A percentile compares a stretch with the other conserved stretches of the same genome.
These are phyloP conservation scores for Buceros bicornis DNA, from an alignment of 2,797 vertebrate genomes.

Conservation along the genomic window DNA sequence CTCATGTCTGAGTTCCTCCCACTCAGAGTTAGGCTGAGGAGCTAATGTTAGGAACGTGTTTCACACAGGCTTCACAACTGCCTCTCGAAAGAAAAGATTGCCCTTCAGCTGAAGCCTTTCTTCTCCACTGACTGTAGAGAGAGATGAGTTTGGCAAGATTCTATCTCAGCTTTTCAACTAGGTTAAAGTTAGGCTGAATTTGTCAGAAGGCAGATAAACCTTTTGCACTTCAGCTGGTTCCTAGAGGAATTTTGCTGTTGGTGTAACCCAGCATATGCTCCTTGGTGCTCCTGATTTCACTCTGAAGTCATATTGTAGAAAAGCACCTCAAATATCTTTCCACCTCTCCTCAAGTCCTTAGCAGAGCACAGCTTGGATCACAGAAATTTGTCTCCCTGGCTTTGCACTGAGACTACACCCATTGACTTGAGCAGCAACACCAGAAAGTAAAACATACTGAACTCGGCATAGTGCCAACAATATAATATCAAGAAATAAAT, in stretches of 20 bases:
- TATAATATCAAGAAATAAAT: neutral
- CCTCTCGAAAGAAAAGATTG: neutral
- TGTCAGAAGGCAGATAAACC: neutral
- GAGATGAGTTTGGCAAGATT: neutral
- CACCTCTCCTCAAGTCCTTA: neutral
- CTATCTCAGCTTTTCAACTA: neutral
- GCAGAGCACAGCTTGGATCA: neutral
- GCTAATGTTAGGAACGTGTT: accelerated
- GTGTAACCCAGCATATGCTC: neutral
- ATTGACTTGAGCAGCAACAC: neutral
- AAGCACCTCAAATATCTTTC: neutral
- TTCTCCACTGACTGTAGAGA: neutral
- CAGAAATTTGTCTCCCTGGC: neutral
- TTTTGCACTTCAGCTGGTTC: neutral
- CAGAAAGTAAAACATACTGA: neutral
- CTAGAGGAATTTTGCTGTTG: neutral
- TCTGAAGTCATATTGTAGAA: neutral
- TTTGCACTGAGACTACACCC: neutral
- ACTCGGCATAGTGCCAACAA: neutral
- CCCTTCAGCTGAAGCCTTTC: neutral
- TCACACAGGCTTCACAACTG: neutral
- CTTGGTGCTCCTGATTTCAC: neutral
- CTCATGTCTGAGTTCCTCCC: neutral
- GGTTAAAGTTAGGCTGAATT: neutral
- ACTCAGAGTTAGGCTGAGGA: neutral